Percentiles rank a stretch among this genome's conserved stretches.
These are phyloP conservation scores for Marcusenius ussheri DNA, from an alignment of 2,113 vertebrate genomes.

Conservation along the genomic window DNA sequence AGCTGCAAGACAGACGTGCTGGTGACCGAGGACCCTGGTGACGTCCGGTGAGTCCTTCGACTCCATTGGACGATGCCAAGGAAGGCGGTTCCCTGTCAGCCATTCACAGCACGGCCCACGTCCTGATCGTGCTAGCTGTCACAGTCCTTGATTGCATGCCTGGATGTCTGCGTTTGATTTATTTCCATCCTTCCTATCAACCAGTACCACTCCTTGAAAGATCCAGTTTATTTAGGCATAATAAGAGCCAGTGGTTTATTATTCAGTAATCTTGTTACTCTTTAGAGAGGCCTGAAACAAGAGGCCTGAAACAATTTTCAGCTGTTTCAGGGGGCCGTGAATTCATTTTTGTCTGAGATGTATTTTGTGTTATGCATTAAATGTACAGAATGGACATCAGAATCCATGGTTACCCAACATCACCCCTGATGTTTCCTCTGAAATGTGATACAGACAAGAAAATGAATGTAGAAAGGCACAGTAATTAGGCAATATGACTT, in stretches of 20 bases:
- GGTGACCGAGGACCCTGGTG: constrained; percentile 91
- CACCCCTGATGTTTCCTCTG: neutral
- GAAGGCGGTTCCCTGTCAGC: neutral
- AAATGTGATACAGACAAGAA: neutral
- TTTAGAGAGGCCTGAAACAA: neutral
- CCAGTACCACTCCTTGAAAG: neutral
- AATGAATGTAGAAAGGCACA: neutral
- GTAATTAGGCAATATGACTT: neutral
- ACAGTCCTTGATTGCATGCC: neutral
- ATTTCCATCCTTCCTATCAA: neutral
- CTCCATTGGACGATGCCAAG: neutral
- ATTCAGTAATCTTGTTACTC: neutral
- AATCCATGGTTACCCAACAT: neutral
- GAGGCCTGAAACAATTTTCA: neutral
- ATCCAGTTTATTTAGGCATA: neutral
- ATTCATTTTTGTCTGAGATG: neutral
- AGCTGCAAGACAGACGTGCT: constrained; percentile 97
- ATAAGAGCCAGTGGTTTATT: neutral
- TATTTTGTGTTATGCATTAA: neutral
- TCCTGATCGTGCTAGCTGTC: neutral
- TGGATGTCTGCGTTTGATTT: neutral
- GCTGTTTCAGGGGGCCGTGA: neutral
- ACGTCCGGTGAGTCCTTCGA: constrained; percentile 80
- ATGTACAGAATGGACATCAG: neutral
- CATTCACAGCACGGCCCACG: neutral